These are phyloP conservation scores for Cryptus viduatorius DNA, from an alignment of 2,888 invertebrate genomes.

Conservation along the genomic window DNA sequence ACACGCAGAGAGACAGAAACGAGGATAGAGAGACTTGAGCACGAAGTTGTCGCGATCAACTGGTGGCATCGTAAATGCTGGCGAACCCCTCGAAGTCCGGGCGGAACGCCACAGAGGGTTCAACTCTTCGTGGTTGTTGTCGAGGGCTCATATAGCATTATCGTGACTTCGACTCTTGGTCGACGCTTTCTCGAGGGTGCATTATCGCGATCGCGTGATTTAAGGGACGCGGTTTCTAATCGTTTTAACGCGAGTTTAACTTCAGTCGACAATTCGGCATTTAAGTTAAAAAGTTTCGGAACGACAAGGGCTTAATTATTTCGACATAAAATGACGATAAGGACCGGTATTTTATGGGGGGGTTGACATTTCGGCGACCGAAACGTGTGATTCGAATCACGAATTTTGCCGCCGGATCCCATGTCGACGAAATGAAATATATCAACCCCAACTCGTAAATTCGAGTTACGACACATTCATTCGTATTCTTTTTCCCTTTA, in stretches of 20 bases:
- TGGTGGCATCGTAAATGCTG: conserved; percentile 61
- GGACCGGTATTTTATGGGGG: not conserved
- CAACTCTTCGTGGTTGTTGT: conserved; percentile 18
- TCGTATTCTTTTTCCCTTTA: conserved; percentile 10
- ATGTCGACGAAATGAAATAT: not conserved
- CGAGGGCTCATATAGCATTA: conserved; percentile 7
- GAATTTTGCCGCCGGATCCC: not conserved
- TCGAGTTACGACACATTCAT: conserved; percentile 19
- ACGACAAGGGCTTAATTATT: not conserved
- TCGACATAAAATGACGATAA: not conserved
- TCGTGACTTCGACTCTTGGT: not conserved
- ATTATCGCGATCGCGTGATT: not conserved
- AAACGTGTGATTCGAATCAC: not conserved
- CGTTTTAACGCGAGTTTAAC: not conserved
- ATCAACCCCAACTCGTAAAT: conserved; percentile 32
- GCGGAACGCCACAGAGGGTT: conserved; percentile 12
- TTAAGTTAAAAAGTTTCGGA: not conserved
- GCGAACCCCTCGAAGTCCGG: conserved; percentile 23
- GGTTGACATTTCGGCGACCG: not conserved
- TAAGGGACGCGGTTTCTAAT: not conserved
- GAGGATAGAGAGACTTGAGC: not conserved
- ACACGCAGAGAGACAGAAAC: not conserved
- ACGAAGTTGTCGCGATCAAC: conserved; percentile 61
- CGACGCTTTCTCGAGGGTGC: too few relatives aligned
- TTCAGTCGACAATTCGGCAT: not conserved